Evolutionary conservation across 2,797 vertebrate genomes (phyloP), one percentile per base, ranked within the genome.

Genomic region (Paguma larvata): DNA sequence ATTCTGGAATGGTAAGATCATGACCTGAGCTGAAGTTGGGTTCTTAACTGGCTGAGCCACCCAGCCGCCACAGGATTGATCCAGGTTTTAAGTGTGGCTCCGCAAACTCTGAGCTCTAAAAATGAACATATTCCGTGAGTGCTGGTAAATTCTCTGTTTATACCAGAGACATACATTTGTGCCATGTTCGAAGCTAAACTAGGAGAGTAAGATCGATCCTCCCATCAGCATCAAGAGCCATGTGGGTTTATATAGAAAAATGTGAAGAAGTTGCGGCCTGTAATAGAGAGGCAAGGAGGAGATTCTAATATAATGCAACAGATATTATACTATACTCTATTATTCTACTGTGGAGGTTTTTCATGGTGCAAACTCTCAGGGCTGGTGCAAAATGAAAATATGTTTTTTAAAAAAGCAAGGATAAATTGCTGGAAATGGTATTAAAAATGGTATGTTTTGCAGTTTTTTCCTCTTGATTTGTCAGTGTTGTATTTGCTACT

Each of bases 181-280:
- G 75, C 41, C 34, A 77, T 32, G 27, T 53, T 92, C 84, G 51
- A 92, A 92, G 38, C 62, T 93, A 77, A 93, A 85, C 41, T 30
- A 80, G 13, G 75, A 16, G 32, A 91, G 41, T 93, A 77, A 94
- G 53, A 9, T 87, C 21, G 2, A 79, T 41, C 32, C n/a, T 86
- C 41, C 0, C 44, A 41, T 78, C 18, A n/a, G 44, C 9, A 46
- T n/a, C 3, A 14, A 73, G 23, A 92, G 41, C 15, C 6, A 23
- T 1, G 21, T 19, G 48, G 23, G 12, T 14, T 78, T 80, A 89
- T 38, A 41, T 14, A 75, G 19, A 51, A 91, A 89, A 94, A 51
- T 1, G 10, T 62, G 92, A 41, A 95, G 21, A 85, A 94, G 25
- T 59, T 96, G 3, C 1, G 19, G 6, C 84, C 15, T 72, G 14